Conservation (phyloP, 2,113 vertebrate genomes). For the Erythrocercus mccallii region DNA sequence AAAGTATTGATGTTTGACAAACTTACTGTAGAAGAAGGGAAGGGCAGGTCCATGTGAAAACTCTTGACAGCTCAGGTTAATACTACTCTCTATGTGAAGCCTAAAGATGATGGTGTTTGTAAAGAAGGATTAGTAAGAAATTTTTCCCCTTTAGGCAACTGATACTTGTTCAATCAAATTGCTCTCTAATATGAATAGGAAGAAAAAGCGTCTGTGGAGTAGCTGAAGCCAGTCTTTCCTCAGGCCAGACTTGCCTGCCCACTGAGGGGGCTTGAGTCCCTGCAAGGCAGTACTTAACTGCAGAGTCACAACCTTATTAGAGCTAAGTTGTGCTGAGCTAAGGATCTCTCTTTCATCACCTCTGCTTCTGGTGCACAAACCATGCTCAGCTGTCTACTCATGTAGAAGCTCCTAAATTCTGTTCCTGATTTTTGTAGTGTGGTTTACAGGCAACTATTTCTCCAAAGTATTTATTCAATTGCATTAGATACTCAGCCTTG, state of each 20-base stretch:
- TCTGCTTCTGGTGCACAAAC: background rate
- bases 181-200: background rate
- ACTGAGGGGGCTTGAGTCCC: background rate
- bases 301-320: background rate
- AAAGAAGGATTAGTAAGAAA: background rate
- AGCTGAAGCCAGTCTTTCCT: background rate
- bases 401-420: background rate
- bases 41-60: background rate
- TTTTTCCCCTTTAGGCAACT: background rate
- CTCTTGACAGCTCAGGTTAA: background rate
- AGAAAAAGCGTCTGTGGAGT: background rate
- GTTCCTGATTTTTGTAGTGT: background rate
- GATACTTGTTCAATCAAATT: background rate
- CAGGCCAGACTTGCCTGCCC: background rate
- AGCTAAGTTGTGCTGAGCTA: fast-evolving
- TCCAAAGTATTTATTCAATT: background rate
- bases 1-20: background rate
- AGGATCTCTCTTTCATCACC: background rate
- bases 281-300: background rate
- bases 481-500: background rate
- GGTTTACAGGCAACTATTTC: background rate
- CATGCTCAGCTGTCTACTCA: background rate
- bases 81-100: background rate
- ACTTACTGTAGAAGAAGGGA: background rate
- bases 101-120: background rate